Evolutionary conservation across 2,113 vertebrate species (phyloP).

Genomic region (Opisthocomus hoazin): DNA sequence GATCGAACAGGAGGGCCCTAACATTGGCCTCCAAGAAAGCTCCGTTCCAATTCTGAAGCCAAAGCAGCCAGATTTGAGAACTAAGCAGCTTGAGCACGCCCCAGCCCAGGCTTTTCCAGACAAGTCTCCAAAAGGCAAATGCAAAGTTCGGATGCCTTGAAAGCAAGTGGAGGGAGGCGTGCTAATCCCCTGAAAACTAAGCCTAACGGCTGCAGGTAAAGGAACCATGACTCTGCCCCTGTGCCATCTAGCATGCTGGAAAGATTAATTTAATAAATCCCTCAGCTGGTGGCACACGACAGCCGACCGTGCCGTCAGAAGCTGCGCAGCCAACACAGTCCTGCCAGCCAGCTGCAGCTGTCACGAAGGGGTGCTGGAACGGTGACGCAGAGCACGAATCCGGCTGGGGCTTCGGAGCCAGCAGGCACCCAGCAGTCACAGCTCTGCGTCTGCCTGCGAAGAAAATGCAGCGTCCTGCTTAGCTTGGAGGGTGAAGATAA

Average conservation of each 20-base stretch:
- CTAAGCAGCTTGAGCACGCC: rapidly evolving
- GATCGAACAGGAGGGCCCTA: rapidly evolving
- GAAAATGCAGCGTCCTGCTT: not conserved
- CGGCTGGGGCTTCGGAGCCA: rapidly evolving
- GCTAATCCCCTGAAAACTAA: not conserved
- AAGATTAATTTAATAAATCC: not conserved
- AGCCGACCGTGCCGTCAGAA: rapidly evolving
- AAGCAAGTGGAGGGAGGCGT: rapidly evolving
- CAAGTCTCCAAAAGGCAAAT: not conserved
- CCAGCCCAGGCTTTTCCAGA: not conserved
- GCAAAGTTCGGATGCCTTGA: not conserved
- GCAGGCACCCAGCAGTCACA: too few relatives aligned
- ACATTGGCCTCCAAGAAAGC: not conserved
- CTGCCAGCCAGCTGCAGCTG: not conserved
- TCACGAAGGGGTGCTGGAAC: rapidly evolving
- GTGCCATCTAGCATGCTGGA: not conserved
- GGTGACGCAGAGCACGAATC: rapidly evolving
- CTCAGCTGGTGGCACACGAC: not conserved
- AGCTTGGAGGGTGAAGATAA: not conserved
- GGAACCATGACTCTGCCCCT: not conserved
- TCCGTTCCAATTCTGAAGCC: not conserved
- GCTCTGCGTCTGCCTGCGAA: rapidly evolving
- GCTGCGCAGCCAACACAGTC: rapidly evolving
- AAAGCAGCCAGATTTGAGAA: not conserved
- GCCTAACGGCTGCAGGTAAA: not conserved